Conservation (phyloP, 2,113 vertebrate genomes). For the Ciconia boyciana region DNA sequence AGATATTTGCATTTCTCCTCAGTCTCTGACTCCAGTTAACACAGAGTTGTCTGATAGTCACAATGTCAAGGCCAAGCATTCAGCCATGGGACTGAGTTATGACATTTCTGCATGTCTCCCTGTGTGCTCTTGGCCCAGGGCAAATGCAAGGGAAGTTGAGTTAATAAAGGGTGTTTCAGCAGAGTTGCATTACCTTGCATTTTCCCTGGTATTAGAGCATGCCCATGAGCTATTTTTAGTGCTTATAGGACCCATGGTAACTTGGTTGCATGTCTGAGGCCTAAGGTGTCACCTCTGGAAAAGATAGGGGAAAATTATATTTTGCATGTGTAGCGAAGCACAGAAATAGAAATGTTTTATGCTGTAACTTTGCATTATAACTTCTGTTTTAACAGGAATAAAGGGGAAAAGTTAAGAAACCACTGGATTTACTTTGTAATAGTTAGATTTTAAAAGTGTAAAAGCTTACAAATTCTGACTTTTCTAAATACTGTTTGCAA, state of each 20-base stretch:
- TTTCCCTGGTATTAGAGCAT: not conserved
- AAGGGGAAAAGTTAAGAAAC: not conserved
- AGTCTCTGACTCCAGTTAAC: not conserved
- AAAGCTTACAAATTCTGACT: not conserved
- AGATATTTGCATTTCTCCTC: not conserved
- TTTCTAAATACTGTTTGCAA: not conserved
- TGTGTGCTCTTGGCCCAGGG: not conserved
- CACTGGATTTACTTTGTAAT: not conserved
- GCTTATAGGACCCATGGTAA: not conserved
- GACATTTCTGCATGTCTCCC: not conserved
- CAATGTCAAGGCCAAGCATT: not conserved
- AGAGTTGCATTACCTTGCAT: not conserved
- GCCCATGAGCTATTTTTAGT: not conserved
- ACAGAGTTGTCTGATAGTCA: not conserved
- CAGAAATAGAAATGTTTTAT: not conserved
- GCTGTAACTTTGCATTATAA: not conserved
- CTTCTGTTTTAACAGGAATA: not conserved
- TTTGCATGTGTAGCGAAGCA: fast-evolving
- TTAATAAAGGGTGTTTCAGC: not conserved
- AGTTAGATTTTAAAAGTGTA: not conserved
- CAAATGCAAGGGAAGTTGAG: not conserved
- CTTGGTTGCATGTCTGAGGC: not conserved
- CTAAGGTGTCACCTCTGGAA: not conserved
- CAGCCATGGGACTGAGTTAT: not conserved
- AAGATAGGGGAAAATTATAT: not conserved